Evolutionary conservation across 2,888 invertebrate species (phyloP).

Genomic region (Acrobasis suavella): DNA sequence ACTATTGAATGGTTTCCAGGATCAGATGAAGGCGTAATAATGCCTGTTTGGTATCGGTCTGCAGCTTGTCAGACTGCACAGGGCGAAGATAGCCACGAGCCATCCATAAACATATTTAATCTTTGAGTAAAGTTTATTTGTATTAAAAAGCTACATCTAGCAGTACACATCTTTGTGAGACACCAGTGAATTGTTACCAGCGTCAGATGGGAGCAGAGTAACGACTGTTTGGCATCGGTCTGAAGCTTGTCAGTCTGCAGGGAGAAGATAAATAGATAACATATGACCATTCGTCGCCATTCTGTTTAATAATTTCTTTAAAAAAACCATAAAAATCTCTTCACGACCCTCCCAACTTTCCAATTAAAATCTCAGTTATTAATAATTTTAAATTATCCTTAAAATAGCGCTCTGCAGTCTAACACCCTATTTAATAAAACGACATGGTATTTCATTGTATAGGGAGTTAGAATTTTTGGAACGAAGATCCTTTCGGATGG

Average conservation of each 20-base stretch:
- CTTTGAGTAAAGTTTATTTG: too few relatives aligned
- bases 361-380: too few relatives aligned
- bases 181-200: background rate
- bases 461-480: too few relatives aligned
- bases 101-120: background rate
- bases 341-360: too few relatives aligned
- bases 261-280: background rate
- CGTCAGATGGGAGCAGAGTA: background rate
- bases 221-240: background rate
- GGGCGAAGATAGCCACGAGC: background rate
- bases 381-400: too few relatives aligned
- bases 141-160: background rate
- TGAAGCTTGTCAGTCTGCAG: background rate
- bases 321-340: too few relatives aligned
- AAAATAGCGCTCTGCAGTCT: too few relatives aligned
- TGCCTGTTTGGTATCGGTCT: background rate
- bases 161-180: background rate
- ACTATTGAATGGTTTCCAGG: background rate
- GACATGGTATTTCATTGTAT: too few relatives aligned
- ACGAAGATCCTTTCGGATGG: too few relatives aligned
- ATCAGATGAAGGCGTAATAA: background rate
- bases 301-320: too few relatives aligned
- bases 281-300: background rate
- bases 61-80: background rate
- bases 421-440: too few relatives aligned